Conservation (phyloP, 2,797 vertebrate species). For the Semaprochilodus insignis region DNA sequence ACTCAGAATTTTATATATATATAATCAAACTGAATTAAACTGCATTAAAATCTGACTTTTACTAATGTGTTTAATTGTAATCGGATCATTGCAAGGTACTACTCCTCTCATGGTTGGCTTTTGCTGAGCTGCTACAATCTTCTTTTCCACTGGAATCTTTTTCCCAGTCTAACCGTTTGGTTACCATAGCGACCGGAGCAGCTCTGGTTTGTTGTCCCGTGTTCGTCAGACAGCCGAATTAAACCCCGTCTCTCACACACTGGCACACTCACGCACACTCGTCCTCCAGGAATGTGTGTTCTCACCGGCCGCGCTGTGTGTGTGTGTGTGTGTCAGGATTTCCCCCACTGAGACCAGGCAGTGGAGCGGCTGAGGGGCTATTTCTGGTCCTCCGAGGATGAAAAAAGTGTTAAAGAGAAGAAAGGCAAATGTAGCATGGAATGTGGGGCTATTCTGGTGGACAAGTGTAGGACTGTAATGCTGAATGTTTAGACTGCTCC, state of each 20-base stretch:
- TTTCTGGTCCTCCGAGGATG: neutral
- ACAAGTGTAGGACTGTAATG: neutral
- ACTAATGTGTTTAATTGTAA: no score
- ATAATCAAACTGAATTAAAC: no score
- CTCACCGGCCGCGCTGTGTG: neutral
- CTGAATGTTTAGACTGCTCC: neutral
- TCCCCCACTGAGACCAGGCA: conserved; percentile 26
- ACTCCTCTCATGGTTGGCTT: no score
- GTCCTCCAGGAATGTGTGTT: conserved; percentile 42
- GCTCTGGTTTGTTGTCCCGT: conserved; percentile 30
- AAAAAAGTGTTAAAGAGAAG: neutral
- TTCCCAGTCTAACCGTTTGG: neutral
- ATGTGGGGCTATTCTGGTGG: conserved; percentile 9
- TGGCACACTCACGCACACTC: conserved; percentile 2
- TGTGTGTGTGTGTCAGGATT: conserved; percentile 38
- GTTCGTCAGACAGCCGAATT: conserved; percentile 4
- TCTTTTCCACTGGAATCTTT: conserved; percentile 10
- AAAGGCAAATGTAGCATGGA: neutral
- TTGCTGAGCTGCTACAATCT: neutral
- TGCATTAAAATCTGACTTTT: no score
- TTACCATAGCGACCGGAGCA: conserved; percentile 42
- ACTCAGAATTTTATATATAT: no score
- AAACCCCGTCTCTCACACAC: conserved; percentile 3
- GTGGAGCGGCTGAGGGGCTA: conserved; percentile 12
- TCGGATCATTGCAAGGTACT: no score